Evolutionary conservation across 2,113 vertebrate genomes (phyloP).

Genomic region (Misgurnus anguillicaudatus): DNA sequence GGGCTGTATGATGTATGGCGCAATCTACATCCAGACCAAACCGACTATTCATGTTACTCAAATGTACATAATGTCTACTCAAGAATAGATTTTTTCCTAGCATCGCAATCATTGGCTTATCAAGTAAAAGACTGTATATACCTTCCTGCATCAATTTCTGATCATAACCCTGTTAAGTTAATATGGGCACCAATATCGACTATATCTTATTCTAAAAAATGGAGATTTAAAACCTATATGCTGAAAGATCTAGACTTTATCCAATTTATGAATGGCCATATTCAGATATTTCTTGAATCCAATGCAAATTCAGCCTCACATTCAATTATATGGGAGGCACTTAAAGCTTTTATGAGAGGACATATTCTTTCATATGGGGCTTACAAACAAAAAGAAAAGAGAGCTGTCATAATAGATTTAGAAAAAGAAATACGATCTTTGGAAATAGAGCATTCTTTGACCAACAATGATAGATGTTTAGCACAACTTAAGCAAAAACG

Average conservation of each 20-base stretch:
- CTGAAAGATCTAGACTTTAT: too few species aligned
- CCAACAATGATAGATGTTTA: not conserved
- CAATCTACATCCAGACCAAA: not conserved
- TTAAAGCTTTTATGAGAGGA: constrained; percentile 10
- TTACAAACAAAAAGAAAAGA: constrained; percentile 1
- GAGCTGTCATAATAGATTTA: not conserved
- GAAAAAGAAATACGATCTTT: not conserved
- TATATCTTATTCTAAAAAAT: too few species aligned
- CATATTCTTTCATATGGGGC: constrained; percentile 5
- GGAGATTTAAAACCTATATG: too few species aligned
- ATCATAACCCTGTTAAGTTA: too few species aligned
- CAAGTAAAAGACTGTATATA: too few species aligned
- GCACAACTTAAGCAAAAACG: not conserved
- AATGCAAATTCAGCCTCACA: not conserved
- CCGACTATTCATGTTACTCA: not conserved
- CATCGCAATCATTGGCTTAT: too few species aligned
- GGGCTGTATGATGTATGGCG: not conserved
- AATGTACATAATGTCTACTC: too few species aligned
- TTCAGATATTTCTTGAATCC: not conserved
- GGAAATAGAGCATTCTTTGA: not conserved
- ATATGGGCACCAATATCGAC: too few species aligned
- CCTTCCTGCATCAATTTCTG: too few species aligned
- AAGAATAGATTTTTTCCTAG: too few species aligned
- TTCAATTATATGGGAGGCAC: constrained; percentile 1
- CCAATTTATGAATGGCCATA: too few species aligned